These are phyloP conservation scores for roundworm (Caenorhabditis elegans) DNA, from an alignment of 1,140 invertebrate species.

Conservation along the genomic window DNA sequence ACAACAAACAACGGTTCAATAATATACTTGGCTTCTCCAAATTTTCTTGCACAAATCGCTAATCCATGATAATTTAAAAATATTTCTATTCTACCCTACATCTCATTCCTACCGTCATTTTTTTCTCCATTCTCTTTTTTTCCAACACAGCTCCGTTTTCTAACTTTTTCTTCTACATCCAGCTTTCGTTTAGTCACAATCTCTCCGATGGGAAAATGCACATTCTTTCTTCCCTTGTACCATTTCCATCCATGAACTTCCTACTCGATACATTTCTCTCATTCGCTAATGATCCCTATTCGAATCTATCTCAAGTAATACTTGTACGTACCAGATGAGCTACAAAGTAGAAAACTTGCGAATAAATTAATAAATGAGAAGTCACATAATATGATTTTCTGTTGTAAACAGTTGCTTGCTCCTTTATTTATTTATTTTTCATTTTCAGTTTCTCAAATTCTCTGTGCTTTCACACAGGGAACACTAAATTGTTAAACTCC, in stretches of 20 bases:
- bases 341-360: background rate
- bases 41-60: slow-evolving; percentile 1
- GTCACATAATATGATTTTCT: too few species aligned
- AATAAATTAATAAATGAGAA: background rate
- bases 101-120: background rate
- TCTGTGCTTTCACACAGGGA: background rate
- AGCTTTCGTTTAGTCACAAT: background rate
- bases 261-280: background rate
- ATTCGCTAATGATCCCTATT: background rate
- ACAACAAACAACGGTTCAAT: background rate
- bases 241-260: background rate
- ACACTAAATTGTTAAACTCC: background rate
- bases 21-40: background rate
- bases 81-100: background rate
- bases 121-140: background rate
- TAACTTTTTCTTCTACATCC: background rate
- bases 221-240: background rate
- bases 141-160: background rate
- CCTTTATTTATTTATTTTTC: background rate
- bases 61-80: slow-evolving; percentile 1
- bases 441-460: background rate
- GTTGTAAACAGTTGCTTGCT: too few species aligned
- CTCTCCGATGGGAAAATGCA: background rate
- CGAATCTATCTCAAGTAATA: background rate
- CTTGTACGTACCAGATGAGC: background rate